Evolutionary conservation across 2,888 invertebrate genomes (phyloP), one percentile per base, ranked within the genome.

Genomic region (Heteromyza rotundicornis): DNA sequence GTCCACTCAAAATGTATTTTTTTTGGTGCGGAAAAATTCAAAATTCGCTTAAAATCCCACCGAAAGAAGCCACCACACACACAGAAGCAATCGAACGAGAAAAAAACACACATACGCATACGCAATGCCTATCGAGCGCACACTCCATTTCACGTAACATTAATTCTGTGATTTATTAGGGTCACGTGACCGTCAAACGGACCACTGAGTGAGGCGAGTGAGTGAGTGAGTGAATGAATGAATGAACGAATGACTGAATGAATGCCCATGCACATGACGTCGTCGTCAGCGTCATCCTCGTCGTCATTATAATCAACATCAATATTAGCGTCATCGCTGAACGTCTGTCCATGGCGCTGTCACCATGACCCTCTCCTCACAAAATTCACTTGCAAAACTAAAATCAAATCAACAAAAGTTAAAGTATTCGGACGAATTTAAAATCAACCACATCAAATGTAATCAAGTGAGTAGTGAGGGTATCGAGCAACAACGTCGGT

Each of bases 121-220:
- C 20, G 47, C 17, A 47, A 7, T 14, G 20, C 47, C 47, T 47
- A 47, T 63, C 57, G 56, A 59, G 66, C 73, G 70, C 76, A 74
- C 78, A 82, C 79, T 82, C 78, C 81, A 83, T 83, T 83, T 83
- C 80, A 83, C 83, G 82, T 82, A 82, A 83, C 83, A 83, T 83
- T 83, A 83, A 83, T 80, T 82, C 82, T 69, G 80, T 83, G 83
- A 83, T 83, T 83, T 83, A 83, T 83, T 82, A 81, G 82, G 82
- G 83, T 82, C 83, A 83, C 83, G 83, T 83, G 83, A 81, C 82
- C 82, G 80, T 77, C 81, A 81, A 82, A 81, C 76, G 81, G 78
- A 78, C 79, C 76, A 76, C 68, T 77, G 72, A 55, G 35, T 22
- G 32, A 54, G 16, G 24, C 52, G 24, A 1, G 22, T 10, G 36